phyloP scores from a whole-genome alignment of 2,113 vertebrate species.

The Indicator maculatus region DNA sequence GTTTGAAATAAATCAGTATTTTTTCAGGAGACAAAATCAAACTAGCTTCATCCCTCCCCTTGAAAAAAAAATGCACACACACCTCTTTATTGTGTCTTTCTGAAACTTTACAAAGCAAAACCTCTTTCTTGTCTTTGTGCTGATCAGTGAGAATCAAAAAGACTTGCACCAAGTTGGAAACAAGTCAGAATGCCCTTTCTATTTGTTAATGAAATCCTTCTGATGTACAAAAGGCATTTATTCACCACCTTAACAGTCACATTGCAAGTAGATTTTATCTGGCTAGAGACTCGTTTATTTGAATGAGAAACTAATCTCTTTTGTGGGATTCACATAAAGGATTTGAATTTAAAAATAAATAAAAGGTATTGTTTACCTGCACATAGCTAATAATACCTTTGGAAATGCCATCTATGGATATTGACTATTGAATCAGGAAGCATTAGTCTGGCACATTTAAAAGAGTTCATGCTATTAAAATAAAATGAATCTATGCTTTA shows the following conservation, averaged over 20 bases:
- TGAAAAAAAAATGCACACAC: fast-evolving
- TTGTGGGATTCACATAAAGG: constrained; percentile 36
- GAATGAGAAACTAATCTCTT: constrained; percentile 62
- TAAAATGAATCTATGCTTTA: neutral
- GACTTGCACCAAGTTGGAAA: constrained; percentile 41
- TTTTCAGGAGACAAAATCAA: neutral
- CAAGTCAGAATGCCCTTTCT: constrained; percentile 62
- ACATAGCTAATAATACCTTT: constrained; percentile 34
- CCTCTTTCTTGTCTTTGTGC: neutral
- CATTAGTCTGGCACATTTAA: neutral
- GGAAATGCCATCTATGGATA: constrained; percentile 26
- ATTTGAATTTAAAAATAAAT: constrained; percentile 60
- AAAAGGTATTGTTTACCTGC: constrained; percentile 57
- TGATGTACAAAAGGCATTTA: constrained; percentile 49
- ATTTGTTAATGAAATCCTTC: constrained; percentile 62
- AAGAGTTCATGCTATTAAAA: neutral
- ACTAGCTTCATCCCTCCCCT: neutral
- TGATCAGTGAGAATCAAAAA: constrained; percentile 47
- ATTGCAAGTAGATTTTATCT: constrained; percentile 54
- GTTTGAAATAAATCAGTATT: constrained; percentile 7
- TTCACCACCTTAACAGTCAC: constrained; percentile 44
- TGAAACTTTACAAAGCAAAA: neutral
- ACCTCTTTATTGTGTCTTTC: neutral
- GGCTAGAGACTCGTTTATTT: constrained; percentile 57
- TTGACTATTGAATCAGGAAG: constrained; percentile 26